Percentiles rank a stretch among this genome's conserved stretches.
Evolutionary conservation across 2,113 vertebrate genomes (phyloP).

Genomic region (Todiramphus chloris): DNA sequence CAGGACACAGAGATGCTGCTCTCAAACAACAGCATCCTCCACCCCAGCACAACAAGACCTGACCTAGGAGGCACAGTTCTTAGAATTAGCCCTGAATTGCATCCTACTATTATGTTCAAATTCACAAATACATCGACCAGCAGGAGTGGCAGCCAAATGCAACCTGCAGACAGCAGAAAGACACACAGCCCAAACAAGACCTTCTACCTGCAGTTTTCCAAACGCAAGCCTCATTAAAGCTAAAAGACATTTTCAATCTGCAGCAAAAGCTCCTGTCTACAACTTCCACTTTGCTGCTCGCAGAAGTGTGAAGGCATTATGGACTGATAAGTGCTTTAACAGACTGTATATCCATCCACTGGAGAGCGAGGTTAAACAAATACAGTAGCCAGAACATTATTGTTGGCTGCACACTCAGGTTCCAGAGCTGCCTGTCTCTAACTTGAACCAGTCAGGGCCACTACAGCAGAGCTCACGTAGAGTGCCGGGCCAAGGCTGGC

Average conservation of each 20-base stretch:
- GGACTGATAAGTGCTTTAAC: slow-evolving; percentile 66
- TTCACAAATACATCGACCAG: background rate
- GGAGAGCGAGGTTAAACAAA: slow-evolving; percentile 63
- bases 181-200: background rate
- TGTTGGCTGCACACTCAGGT: slow-evolving; percentile 31
- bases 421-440: slow-evolving; percentile 42
- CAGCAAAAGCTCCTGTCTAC: slow-evolving; percentile 19
- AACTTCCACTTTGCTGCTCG: slow-evolving; percentile 16
- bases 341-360: slow-evolving; percentile 59
- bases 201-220: background rate
- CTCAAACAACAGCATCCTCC: background rate
- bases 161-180: background rate
- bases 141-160: background rate
- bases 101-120: background rate
- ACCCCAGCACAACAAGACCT: background rate
- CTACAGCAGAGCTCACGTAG: background rate
- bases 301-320: slow-evolving; percentile 54
- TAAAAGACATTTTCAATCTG: background rate
- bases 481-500: background rate
- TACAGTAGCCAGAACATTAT: slow-evolving; percentile 65
- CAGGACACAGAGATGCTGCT: background rate
- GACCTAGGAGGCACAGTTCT: background rate
- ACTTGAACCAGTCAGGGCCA: slow-evolving; percentile 1
- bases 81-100: background rate
- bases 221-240: slow-evolving; percentile 3